Base-by-base conservation (phyloP, 2,113 vertebrate genomes). In the Salvelinus alpinus region DNA sequence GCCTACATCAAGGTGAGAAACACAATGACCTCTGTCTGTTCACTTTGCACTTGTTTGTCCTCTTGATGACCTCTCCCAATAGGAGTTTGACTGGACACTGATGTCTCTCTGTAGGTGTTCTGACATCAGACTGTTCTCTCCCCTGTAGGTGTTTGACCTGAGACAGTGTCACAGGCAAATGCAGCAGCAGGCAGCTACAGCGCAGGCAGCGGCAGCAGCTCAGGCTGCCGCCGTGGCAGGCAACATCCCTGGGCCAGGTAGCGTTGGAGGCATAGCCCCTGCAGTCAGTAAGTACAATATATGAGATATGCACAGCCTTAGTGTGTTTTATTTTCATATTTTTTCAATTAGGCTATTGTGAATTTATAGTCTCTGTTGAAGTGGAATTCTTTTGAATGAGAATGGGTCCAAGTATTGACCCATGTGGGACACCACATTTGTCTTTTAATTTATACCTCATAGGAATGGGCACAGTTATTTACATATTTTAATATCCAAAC, bases 91-190 rank as follows among this genome's bases (percentile, higher is more conserved):
- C 84, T 84, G 95, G 65, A 89, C 93, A 2, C 94, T 18, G 16
- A 18, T 54, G 16, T 54, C 13, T 24, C 60, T 25, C 20, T 22
- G n/a, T 0, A 25, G 11, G 67, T 44, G 34, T n/a, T 68, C 48
- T 27, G 65, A 29, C 29, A 48, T 27, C 20, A 66, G 16, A 14
- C 34, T 76, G 38, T 14, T 16, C 82, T 84, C 20, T 38, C 54
- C n/a, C 16, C 57, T 73, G 3, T 75, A 95, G 93, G 94, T 94
- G 44, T 95, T 94, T 47, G 94, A 96, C 83, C 84, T 96, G 64
- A 89, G 94, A 3, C 94, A 95, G 86, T 95, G 94, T 78, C 94
- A 95, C 84, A 90, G 94, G 16, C 94, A 95, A 87, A 94, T 94
- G 94, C 94, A 95, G 88, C 93, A 94, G 80, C 95, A 95, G 75